These are phyloP conservation scores for Suricata suricatta DNA, from an alignment of 2,113 vertebrate species.

Conservation along the genomic window DNA sequence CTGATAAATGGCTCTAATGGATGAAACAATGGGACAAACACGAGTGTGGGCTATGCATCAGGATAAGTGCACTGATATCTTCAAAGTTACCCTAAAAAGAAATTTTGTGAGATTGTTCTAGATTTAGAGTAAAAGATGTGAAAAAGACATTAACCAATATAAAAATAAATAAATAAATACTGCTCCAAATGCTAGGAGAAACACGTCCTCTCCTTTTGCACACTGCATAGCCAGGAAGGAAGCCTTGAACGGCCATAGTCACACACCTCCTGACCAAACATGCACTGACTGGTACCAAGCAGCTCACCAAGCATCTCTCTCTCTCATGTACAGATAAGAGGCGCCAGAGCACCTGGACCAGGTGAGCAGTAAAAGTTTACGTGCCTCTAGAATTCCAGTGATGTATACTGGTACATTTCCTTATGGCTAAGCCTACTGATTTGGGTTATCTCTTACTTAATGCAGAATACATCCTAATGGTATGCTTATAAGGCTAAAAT, in stretches of 20 bases:
- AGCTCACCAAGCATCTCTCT: background rate
- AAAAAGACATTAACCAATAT: background rate
- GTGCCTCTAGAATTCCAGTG: background rate
- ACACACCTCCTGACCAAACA: background rate
- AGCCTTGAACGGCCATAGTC: fast-evolving
- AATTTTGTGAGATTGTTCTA: background rate
- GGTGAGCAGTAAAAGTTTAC: background rate
- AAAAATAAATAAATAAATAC: background rate
- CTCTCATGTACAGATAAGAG: background rate
- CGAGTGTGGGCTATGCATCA: background rate
- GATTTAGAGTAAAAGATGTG: background rate
- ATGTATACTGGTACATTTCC: background rate
- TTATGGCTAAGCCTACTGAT: background rate
- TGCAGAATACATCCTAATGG: background rate
- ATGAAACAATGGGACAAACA: background rate
- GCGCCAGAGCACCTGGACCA: background rate
- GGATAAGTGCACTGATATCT: background rate
- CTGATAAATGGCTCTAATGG: background rate
- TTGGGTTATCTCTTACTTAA: background rate
- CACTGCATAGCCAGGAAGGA: background rate
- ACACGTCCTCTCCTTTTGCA: background rate
- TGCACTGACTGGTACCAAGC: background rate
- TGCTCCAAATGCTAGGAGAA: background rate
- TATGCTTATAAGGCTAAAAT: background rate
- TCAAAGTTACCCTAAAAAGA: background rate